A percentile compares a stretch with the other conserved stretches of the same genome.
Evolutionary conservation across 2,797 vertebrate species (phyloP).

Genomic region (Crypturellus tataupa): DNA sequence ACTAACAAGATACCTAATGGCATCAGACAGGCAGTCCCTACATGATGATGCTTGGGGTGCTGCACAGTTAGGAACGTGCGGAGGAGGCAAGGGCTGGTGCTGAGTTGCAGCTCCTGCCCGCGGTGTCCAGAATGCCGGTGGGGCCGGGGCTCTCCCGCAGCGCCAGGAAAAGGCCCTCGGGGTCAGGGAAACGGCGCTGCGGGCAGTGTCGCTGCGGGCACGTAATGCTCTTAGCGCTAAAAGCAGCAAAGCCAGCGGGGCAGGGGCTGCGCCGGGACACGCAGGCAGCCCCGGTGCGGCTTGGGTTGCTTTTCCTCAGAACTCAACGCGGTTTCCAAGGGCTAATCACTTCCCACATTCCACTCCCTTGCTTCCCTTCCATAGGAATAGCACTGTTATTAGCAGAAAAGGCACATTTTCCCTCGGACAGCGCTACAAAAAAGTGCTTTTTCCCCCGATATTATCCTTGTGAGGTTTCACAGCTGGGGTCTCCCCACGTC

Average conservation of each 20-base stretch:
- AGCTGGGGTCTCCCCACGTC: accelerated
- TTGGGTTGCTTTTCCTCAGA: not conserved
- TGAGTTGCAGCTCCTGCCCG: not conserved
- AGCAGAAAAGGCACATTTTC: not conserved
- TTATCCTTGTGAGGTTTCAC: not conserved
- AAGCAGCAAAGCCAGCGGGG: not conserved
- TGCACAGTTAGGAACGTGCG: accelerated
- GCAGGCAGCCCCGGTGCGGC: not conserved
- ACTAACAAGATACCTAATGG: not conserved
- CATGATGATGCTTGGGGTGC: too few species aligned
- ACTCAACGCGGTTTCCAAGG: not conserved
- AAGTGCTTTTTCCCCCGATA: too few species aligned
- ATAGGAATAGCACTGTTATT: not conserved
- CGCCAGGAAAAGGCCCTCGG: not conserved
- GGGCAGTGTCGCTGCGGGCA: not conserved
- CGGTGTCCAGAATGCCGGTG: not conserved
- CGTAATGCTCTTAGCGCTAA: not conserved
- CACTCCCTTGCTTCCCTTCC: not conserved
- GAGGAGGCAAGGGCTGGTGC: not conserved
- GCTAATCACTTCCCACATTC: not conserved
- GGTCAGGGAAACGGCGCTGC: accelerated
- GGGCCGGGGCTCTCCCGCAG: not conserved
- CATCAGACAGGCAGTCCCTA: accelerated
- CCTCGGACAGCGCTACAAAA: not conserved
- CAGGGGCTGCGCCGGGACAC: not conserved